These are phyloP conservation scores for Bungarus multicinctus DNA, from an alignment of 2,113 vertebrate species.

Conservation along the genomic window DNA sequence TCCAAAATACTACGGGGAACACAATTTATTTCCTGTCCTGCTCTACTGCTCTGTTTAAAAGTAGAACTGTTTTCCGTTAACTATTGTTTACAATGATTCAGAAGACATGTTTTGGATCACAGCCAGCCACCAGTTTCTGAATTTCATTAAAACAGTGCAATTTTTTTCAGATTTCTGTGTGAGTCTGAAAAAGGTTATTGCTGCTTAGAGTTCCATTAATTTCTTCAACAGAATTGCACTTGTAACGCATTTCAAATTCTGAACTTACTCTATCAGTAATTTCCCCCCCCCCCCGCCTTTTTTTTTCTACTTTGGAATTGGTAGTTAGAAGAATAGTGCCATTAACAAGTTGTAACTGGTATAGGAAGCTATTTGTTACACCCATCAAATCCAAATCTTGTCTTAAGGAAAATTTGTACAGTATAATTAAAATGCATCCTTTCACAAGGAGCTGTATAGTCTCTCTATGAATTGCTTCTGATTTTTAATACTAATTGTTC, in stretches of 20 bases:
- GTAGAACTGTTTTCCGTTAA: neutral
- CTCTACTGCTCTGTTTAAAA: neutral
- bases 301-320: neutral
- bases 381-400: neutral
- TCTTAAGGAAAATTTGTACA: neutral
- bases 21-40: neutral
- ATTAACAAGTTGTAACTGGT: conserved; percentile 23
- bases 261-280: neutral
- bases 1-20: neutral
- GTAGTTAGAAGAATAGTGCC: neutral
- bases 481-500: neutral
- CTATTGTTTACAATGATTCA: neutral
- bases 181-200: neutral
- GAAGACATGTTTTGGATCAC: neutral
- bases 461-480: neutral
- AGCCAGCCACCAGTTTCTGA: neutral
- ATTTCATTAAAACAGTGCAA: neutral
- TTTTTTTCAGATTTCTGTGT: neutral
- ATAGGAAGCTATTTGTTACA: neutral
- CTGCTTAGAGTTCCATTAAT: neutral
- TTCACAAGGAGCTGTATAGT: neutral
- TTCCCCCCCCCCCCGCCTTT: conserved; percentile 25
- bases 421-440: neutral
- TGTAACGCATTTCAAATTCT: neutral
- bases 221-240: neutral